Evolutionary conservation across 2,888 invertebrate genomes (phyloP).

Genomic region (Netelia inedita): DNA sequence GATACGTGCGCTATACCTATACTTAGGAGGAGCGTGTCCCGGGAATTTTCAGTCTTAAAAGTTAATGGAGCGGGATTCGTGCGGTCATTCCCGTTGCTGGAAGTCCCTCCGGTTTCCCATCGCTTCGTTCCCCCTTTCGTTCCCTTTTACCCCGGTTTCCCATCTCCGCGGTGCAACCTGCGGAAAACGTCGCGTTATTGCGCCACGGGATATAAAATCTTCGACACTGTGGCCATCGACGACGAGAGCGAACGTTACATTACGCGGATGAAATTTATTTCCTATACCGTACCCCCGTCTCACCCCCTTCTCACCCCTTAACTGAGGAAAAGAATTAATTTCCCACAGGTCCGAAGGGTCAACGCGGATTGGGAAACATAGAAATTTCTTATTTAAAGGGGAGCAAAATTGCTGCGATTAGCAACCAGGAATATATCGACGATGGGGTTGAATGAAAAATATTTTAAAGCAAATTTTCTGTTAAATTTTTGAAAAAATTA

Average conservation of each 20-base stretch:
- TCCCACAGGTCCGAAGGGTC: constrained; percentile 21
- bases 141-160: constrained; percentile 16
- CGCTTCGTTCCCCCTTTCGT: background rate
- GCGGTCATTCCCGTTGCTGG: constrained; percentile 60
- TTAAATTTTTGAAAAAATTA: too few relatives aligned
- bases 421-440: too few relatives aligned
- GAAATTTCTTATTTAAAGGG: background rate
- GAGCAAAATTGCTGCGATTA: too few relatives aligned
- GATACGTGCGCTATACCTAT: constrained; percentile 11
- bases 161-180: constrained; percentile 32
- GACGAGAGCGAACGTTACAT: constrained; percentile 30
- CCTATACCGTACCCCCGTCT: background rate
- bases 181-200: constrained; percentile 58
- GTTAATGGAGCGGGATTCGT: constrained; percentile 65
- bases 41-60: constrained; percentile 66
- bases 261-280: constrained; percentile 41
- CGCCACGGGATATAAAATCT: constrained; percentile 54
- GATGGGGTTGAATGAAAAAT: too few relatives aligned
- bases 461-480: too few relatives aligned
- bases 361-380: constrained; percentile 2
- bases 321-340: constrained; percentile 17
- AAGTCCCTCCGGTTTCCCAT: constrained; percentile 55
- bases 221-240: constrained; percentile 51
- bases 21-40: constrained; percentile 35
- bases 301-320: background rate